Evolutionary conservation across 2,888 invertebrate species (phyloP), one percentile per base, ranked within the genome.

Genomic region (Protodeltote pygarga): DNA sequence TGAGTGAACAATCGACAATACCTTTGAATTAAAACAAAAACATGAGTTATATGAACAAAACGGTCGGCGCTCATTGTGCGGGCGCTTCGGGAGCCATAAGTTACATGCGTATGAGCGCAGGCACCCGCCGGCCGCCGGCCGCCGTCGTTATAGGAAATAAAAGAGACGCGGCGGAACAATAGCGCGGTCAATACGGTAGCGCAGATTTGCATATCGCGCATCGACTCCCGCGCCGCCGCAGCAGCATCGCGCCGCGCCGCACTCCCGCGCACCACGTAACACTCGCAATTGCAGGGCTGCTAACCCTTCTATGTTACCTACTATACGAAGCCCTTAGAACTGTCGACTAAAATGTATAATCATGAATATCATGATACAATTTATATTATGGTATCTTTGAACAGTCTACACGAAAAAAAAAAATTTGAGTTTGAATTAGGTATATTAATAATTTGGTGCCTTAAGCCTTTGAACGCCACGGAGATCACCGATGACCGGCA

Each of bases 141-240:
- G 35, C 37, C 34, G 59, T 59, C 64, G 65, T 65, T 66, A 57
- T 32, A 54, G 25, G 53, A 61, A 62, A 60, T 66, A 71, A 67
- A 66, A 75, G 55, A 61, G 61, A 70, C 68, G 58, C 66, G 65
- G 66, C 68, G 71, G 73, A 74, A 83, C 86, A 84, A 83, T 84
- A 73, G 85, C 79, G 75, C 80, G 81, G 83, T 77, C 84, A 80
- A 83, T 84, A 82, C 88, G 81, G 87, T 79, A 85, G 86, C 87
- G 65, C 64, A 34, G 54, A 88, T 88, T 88, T 77, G 86, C 89
- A 88, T 88, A 88, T 88, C 89, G 85, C 78, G 77, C 75, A 85
- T 85, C 86, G 75, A 58, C 65, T 74, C 65, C 68, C 60, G 71
- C 77, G 65, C 75, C 53, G 54, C 59, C 27, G 32, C 49, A 23